Evolutionary conservation across 2,888 invertebrate genomes (phyloP).

Genomic region (Drosophila neutralis): DNA sequence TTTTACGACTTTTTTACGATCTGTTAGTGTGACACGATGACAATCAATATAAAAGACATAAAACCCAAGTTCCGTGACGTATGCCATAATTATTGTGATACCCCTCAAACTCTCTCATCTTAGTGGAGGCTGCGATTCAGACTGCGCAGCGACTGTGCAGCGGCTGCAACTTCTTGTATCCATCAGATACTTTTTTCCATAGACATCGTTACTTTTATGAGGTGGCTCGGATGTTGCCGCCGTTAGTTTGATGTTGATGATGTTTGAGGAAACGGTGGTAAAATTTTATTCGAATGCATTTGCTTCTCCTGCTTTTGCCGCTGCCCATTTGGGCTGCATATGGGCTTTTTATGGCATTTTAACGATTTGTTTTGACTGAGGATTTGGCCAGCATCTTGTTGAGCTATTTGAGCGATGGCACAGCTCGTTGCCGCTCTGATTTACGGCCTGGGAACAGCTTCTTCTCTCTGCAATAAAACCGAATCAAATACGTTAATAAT

Average conservation of each 20-base stretch:
- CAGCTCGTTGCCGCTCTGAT: slow-evolving; percentile 56
- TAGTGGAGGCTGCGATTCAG: slow-evolving; percentile 22
- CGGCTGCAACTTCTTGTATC: slow-evolving; percentile 53
- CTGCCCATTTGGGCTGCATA: slow-evolving; percentile 53
- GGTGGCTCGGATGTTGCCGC: slow-evolving; percentile 76
- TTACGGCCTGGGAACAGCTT: slow-evolving; percentile 37
- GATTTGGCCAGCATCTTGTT: slow-evolving; percentile 59
- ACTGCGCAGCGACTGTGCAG: slow-evolving; percentile 12
- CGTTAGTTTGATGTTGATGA: slow-evolving; percentile 68
- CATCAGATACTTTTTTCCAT: slow-evolving; percentile 65
- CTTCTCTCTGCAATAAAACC: slow-evolving; percentile 38
- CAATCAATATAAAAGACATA: slow-evolving; percentile 81
- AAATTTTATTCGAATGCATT: slow-evolving; percentile 77
- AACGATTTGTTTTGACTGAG: slow-evolving; percentile 83
- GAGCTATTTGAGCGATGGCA: slow-evolving; percentile 44
- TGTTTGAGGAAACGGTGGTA: slow-evolving; percentile 76
- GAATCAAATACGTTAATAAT: slow-evolving; percentile 32
- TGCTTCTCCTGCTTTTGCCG: slow-evolving; percentile 32
- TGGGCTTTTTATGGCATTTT: slow-evolving; percentile 81
- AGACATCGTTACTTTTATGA: slow-evolving; percentile 80
- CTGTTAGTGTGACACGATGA: slow-evolving; percentile 82
- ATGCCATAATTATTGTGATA: slow-evolving; percentile 80
- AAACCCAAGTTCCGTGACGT: slow-evolving; percentile 79
- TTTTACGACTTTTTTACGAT: slow-evolving; percentile 84
- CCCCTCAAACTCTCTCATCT: slow-evolving; percentile 19